phyloP scores from a whole-genome alignment of 2,113 vertebrate genomes.

The Archocentrus centrarchus region DNA sequence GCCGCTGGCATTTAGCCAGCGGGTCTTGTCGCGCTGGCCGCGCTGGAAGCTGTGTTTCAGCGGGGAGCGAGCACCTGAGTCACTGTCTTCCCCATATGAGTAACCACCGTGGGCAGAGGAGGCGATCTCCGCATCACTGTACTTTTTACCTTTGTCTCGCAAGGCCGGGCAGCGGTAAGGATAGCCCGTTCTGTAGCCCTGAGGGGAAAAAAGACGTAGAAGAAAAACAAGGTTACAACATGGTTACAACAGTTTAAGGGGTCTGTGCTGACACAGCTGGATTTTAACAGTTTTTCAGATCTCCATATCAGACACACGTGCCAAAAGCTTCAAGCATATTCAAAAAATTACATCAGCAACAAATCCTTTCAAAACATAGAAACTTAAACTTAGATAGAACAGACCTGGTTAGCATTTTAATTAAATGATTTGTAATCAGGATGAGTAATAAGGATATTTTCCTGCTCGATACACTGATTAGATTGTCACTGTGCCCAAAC shows the following conservation, averaged over 20 bases:
- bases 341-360: too few relatives aligned
- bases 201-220: not conserved
- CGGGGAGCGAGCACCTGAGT: conserved; percentile 95
- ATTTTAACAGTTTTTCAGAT: too few relatives aligned
- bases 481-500: too few relatives aligned
- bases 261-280: too few relatives aligned
- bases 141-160: conserved; percentile 96
- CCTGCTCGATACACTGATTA: too few relatives aligned
- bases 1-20: conserved; percentile 93
- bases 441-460: too few relatives aligned
- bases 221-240: not conserved
- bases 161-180: conserved; percentile 96
- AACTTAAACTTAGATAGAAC: too few relatives aligned
- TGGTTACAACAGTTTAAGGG: not conserved
- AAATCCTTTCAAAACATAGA: too few relatives aligned
- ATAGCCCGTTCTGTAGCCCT: conserved; percentile 99
- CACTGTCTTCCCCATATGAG: conserved; percentile 92
- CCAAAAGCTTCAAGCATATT: too few relatives aligned
- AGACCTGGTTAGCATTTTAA: too few relatives aligned
- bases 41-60: conserved; percentile 99
- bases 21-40: conserved; percentile 98
- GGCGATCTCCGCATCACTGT: conserved; percentile 92
- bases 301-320: too few relatives aligned
- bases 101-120: conserved; percentile 90
- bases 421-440: too few relatives aligned